Percentiles rank a stretch among this genome's conserved stretches.
phyloP scores from a whole-genome alignment of 2,113 vertebrate genomes.

The Rissa tridactyla region DNA sequence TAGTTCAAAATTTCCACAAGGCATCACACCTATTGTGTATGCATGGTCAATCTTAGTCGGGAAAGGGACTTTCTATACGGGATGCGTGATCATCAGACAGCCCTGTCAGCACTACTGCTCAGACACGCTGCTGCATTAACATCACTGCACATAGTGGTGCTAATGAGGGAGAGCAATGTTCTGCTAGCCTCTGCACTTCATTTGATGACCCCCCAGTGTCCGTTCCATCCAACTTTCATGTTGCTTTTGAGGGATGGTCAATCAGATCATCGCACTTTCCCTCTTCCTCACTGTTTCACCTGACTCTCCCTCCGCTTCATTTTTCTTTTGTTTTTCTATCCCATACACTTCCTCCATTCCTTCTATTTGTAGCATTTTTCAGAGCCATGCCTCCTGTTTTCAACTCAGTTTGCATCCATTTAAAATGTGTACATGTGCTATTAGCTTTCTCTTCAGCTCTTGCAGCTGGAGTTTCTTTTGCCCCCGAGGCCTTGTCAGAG shows the following conservation, averaged over 20 bases:
- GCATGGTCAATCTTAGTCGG: neutral
- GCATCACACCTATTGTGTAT: neutral
- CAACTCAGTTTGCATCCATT: neutral
- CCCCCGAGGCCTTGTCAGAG: neutral
- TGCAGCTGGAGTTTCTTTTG: neutral
- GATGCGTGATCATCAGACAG: neutral
- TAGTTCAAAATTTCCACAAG: neutral
- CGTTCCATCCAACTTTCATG: neutral
- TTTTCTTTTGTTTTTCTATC: neutral
- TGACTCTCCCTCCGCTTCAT: neutral
- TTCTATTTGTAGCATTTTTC: neutral
- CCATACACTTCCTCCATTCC: neutral
- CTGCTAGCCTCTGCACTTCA: neutral
- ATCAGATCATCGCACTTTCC: neutral
- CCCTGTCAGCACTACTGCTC: neutral
- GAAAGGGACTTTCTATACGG: neutral
- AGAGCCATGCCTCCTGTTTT: neutral
- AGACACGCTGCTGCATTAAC: neutral
- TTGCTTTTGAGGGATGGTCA: neutral
- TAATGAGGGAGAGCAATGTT: neutral
- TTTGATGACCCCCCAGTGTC: neutral
- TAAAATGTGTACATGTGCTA: neutral
- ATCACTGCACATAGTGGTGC: neutral
- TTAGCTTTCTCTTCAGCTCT: neutral
- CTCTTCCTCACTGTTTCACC: neutral